phyloP scores from a whole-genome alignment of 2,888 invertebrate genomes.

The Anaspis maculata region DNA sequence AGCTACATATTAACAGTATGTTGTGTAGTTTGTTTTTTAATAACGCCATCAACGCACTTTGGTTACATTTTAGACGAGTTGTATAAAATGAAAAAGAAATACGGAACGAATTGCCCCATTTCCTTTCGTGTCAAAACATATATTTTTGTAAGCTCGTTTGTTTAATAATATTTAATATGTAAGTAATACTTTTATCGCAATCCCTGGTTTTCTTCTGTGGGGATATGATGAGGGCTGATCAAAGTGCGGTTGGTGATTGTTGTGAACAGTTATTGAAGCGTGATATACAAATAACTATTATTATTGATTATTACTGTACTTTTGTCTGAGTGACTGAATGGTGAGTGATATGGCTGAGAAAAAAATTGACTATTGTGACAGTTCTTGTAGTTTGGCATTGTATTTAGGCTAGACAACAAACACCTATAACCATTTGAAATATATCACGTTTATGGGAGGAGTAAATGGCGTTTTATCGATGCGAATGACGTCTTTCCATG shows the following conservation, averaged over 20 bases:
- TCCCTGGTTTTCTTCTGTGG: too few species aligned
- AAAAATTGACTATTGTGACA: too few species aligned
- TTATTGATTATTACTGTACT: too few species aligned
- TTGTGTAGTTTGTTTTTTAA: constrained; percentile 15
- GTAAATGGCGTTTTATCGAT: constrained; percentile 16
- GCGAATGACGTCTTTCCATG: constrained; percentile 21
- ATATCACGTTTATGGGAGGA: constrained; percentile 22
- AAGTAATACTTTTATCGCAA: constrained; percentile 1
- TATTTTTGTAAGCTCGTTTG: constrained; percentile 17
- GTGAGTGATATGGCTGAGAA: too few species aligned
- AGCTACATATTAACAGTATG: too few species aligned
- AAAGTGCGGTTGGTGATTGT: constrained; percentile 14
- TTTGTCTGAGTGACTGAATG: too few species aligned
- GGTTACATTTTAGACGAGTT: constrained; percentile 10
- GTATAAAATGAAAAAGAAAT: constrained; percentile 8
- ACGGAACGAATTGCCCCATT: too few species aligned
- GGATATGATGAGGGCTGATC: constrained; percentile 8
- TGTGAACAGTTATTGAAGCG: constrained; percentile 13
- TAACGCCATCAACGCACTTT: constrained; percentile 14
- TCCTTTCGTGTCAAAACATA: constrained; percentile 9
- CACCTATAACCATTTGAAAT: constrained; percentile 21
- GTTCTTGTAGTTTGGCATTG: too few species aligned
- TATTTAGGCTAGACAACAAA: too few species aligned
- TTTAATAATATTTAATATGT: constrained; percentile 1
- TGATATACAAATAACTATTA: too few species aligned